These are phyloP conservation scores for Leucoma salicis DNA, from an alignment of 2,888 invertebrate species.

Conservation along the genomic window DNA sequence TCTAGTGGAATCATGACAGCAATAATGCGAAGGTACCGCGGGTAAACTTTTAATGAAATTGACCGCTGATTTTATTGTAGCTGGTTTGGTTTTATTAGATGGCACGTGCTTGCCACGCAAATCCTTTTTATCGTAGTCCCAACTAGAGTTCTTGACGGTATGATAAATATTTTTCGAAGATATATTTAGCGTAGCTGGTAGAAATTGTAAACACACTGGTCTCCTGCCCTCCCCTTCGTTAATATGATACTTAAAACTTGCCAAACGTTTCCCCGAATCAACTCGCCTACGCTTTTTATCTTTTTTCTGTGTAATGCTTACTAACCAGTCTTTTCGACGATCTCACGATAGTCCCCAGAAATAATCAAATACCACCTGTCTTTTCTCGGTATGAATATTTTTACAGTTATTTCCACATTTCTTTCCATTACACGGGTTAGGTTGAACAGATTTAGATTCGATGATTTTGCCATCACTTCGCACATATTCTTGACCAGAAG, in stretches of 20 bases:
- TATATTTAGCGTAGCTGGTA: slow-evolving; percentile 1
- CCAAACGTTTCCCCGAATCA: not conserved
- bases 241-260: not conserved
- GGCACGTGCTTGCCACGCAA: not conserved
- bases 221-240: slow-evolving; percentile 2
- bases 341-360: not conserved
- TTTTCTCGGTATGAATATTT: not conserved
- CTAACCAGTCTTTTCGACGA: not conserved
- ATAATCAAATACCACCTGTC: not conserved
- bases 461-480: not conserved
- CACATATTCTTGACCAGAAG: not conserved
- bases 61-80: not conserved
- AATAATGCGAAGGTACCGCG: slow-evolving; percentile 8
- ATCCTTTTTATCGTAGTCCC: slow-evolving; percentile 1
- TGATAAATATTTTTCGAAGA: not conserved
- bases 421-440: slow-evolving; percentile 1
- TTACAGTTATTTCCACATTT: slow-evolving; percentile 1
- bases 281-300: not conserved
- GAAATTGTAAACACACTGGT: slow-evolving; percentile 3
- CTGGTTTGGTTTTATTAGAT: slow-evolving; percentile 1
- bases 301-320: not conserved
- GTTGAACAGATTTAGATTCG: not conserved
- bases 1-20: slow-evolving; percentile 13
- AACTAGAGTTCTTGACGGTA: slow-evolving; percentile 1
- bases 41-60: slow-evolving; percentile 4